Base-by-base conservation (phyloP, 2,113 vertebrate species). In the Daubentonia madagascariensis region DNA sequence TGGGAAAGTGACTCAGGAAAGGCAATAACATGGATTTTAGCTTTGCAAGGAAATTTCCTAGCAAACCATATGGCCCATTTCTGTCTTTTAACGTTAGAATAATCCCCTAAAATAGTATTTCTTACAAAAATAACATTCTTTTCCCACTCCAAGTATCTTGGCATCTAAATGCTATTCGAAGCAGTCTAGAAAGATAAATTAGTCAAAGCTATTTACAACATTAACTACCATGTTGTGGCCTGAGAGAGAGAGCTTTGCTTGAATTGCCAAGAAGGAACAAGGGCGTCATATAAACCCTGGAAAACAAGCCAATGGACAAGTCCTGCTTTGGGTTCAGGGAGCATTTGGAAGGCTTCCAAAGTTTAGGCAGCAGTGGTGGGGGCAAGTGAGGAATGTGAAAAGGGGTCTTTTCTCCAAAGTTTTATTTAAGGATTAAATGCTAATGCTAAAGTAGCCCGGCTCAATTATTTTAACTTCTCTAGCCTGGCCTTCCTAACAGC, bases 71-170 rank as follows among this genome's bases (percentile, higher is more conserved):
- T 72, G 89, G 95, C 92, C 90, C 84, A 83, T 96, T 98, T 97
- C 93, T 96, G 89, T 89, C 80, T 96, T 72, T 95, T 80, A 96
- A 84, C 92, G 83, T 96, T 90, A 94, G 92, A 97, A 83, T 43
- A 89, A 70, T 84, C 84, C 79, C 75, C 92, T 63, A 96, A 98
- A 98, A 97, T 98, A 98, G 97, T 63, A 94, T 96, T 97, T 97
- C 94, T 81, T 89, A 94, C 70, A 96, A 97, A 98, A 98, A 96
- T 98, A 98, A 97, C 90, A 84, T 68, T 91, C 59, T 97, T 96
- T 97, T 76, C 95, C 70, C 83, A 97, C 90, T 97, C 90, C 54
- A 81, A 96, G 84, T 87, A 40, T 95, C 91, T 92, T 96, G 94
- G 96, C 87, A 92, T 97, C 92, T 96, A 81, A 90, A 91, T 93